Base-by-base conservation (phyloP, 1,140 invertebrate genomes). In the Leguminivora glycinivorella region DNA sequence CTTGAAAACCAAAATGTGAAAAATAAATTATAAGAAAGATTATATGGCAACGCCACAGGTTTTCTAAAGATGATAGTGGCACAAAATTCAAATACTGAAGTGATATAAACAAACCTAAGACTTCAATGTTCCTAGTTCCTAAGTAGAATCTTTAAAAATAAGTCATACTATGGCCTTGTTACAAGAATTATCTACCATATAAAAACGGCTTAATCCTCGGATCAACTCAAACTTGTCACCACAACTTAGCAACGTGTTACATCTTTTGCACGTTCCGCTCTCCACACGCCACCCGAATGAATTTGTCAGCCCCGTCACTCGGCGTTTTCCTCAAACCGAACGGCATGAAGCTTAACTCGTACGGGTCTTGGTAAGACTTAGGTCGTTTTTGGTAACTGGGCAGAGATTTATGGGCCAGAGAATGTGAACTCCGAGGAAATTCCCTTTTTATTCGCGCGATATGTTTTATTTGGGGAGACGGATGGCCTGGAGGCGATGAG, bases 381-480 rank as follows among this genome's bases (percentile, higher is more conserved):
- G 17, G 47, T 9, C 19, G n/a, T 52, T 52, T 52, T 10, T 52
- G 4, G 47, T 22, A 22, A 52, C 17, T 22, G 47, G 19, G 47
- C 47, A 52, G 34, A 70, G 69, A 79, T 79, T 79, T 79, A 79
- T 70, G 69, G 68, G 47, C 63, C 34, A 40, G 68, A 69, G 73
- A 75, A 76, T 77, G 78, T 74, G 72, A 70, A 73, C 73, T 75
- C 58, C 68, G 73, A 72, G 75, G 26, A 72, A 75, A 72, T 75
- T 72, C 70, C 67, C 67, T 73, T 79, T 79, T 77, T 79, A 79
- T 77, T 77, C 73, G 68, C 60, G 10, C 73, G 68, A 76, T 79
- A 74, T 79, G 76, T 79, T 79, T 77, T 75, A 75, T 75, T 72
- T 71, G 75, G 58, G 60, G 73, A 75, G 75, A 78, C 74, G 74